phyloP scores from a whole-genome alignment of 1,140 invertebrate species.

The Diabrotica virgifera region DNA sequence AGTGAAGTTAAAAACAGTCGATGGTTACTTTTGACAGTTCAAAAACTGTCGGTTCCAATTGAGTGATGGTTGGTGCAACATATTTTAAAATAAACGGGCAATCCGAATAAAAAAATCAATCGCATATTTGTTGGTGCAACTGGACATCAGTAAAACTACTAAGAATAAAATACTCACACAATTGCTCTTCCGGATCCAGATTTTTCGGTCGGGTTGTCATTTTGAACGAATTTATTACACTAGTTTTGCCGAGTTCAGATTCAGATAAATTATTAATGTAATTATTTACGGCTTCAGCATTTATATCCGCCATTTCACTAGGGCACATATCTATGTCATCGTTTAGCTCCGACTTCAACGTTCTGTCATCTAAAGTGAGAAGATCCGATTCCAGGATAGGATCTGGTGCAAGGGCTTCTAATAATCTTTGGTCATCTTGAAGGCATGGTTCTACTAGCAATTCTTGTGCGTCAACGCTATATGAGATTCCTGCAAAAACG shows the following conservation, averaged over 20 bases:
- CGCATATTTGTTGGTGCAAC: no score
- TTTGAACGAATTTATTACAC: constrained; percentile 15
- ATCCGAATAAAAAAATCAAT: no score
- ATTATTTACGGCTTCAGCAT: constrained; percentile 29
- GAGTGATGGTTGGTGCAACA: no score
- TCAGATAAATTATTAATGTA: constrained; percentile 28
- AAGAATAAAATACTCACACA: constrained; percentile 30
- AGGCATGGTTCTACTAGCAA: constrained; percentile 42
- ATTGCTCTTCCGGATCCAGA: constrained; percentile 33
- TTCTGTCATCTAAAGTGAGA: constrained; percentile 40
- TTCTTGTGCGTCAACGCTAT: constrained; percentile 41
- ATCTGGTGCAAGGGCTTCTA: constrained; percentile 37
- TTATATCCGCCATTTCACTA: constrained; percentile 11
- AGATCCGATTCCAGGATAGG: constrained; percentile 40
- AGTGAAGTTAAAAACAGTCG: no score
- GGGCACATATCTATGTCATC: constrained; percentile 16
- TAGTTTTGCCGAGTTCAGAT: constrained; percentile 5
- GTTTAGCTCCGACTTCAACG: constrained; percentile 40
- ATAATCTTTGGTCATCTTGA: constrained; percentile 41
- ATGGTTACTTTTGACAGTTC: no score
- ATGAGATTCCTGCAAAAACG: constrained; percentile 38
- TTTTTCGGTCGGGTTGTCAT: constrained; percentile 27
- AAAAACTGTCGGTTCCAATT: no score
- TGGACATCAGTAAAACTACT: no score
- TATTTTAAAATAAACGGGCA: no score